Conservation (phyloP, 2,113 vertebrate species). For the Mugil cephalus region DNA sequence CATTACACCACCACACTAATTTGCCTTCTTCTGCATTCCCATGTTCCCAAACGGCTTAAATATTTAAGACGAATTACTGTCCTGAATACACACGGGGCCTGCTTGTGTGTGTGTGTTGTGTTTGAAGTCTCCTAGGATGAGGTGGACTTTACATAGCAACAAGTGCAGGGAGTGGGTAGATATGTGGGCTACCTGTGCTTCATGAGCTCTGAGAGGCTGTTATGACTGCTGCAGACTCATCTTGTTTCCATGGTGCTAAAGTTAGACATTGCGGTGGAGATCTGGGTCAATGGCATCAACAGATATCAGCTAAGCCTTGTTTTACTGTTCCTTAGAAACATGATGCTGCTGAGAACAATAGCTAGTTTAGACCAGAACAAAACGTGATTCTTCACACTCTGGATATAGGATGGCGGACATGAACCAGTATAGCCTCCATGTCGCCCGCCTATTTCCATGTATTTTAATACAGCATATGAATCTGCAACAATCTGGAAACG, state of each 20-base stretch:
- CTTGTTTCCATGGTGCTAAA: slow-evolving; percentile 41
- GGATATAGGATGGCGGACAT: too few relatives aligned
- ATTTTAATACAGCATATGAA: accelerated
- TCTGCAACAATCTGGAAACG: not conserved
- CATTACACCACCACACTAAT: not conserved
- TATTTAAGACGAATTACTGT: not conserved
- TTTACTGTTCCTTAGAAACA: not conserved
- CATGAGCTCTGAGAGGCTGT: slow-evolving; percentile 21
- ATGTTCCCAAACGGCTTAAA: not conserved
- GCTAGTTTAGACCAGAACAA: not conserved
- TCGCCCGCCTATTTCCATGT: too few relatives aligned
- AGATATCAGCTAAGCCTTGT: not conserved
- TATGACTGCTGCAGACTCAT: slow-evolving; percentile 26
- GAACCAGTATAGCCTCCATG: not conserved
- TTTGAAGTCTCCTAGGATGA: slow-evolving; percentile 25
- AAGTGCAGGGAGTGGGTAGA: slow-evolving; percentile 38
- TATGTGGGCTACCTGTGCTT: slow-evolving; percentile 53
- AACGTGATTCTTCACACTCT: not conserved
- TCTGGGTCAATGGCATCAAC: slow-evolving; percentile 15
- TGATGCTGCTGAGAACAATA: not conserved
- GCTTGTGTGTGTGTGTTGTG: slow-evolving; percentile 1
- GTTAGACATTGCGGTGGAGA: not conserved
- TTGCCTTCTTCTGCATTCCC: slow-evolving; percentile 8
- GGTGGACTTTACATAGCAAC: slow-evolving; percentile 47
- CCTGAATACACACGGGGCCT: not conserved